Conservation (phyloP, 35 echinoderm and acorn worm species). For the Heliocidaris tuberculata region DNA sequence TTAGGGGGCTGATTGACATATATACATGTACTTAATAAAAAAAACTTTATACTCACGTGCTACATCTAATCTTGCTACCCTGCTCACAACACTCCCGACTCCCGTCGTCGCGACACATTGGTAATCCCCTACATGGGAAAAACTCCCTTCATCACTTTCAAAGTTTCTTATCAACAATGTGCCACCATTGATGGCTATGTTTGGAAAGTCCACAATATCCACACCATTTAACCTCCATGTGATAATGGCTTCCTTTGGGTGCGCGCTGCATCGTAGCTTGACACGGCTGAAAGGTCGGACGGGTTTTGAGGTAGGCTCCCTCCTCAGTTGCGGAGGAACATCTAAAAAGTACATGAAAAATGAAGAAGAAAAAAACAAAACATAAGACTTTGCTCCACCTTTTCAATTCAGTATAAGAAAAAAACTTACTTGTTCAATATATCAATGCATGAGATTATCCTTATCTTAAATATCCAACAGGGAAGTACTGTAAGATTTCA, state of each 20-base stretch:
- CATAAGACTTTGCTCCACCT: too few species aligned
- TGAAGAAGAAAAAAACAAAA: not conserved
- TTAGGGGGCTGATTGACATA: not conserved
- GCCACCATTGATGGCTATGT: conserved; percentile 54
- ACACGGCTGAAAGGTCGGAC: conserved; percentile 76
- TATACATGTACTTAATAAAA: too few species aligned
- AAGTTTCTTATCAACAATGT: conserved; percentile 72
- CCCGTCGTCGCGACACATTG: conserved; percentile 76
- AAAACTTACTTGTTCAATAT: too few species aligned
- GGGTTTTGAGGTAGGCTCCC: conserved; percentile 77
- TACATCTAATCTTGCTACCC: conserved; percentile 65
- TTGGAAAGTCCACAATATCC: conserved; percentile 25
- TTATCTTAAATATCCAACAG: too few species aligned
- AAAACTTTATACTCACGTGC: conserved; percentile 60
- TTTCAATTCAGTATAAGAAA: too few species aligned
- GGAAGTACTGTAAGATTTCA: too few species aligned
- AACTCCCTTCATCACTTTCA: conserved; percentile 51
- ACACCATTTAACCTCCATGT: conserved; percentile 70
- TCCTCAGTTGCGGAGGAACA: conserved; percentile 63
- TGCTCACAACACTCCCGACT: conserved; percentile 57
- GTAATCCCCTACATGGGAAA: conserved; percentile 75
- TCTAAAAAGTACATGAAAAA: conserved; percentile 49
- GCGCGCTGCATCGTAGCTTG: conserved; percentile 72
- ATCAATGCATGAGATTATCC: too few species aligned
- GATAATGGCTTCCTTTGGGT: conserved; percentile 82